These are phyloP conservation scores for Melanchra persicariae DNA, from an alignment of 2,888 invertebrate species.

Conservation along the genomic window DNA sequence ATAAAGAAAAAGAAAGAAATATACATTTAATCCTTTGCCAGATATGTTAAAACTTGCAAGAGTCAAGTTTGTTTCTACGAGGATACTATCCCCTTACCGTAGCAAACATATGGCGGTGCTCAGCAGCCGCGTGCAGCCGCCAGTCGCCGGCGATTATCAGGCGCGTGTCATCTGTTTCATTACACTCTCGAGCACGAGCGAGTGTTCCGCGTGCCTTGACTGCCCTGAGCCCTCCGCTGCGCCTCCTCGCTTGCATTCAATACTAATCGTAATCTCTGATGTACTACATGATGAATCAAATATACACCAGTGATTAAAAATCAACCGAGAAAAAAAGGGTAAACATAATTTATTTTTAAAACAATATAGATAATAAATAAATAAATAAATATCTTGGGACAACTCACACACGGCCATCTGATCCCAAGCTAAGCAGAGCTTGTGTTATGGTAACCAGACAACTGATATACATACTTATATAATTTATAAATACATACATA, in stretches of 20 bases:
- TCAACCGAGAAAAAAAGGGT: no score
- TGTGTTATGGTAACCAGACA: no score
- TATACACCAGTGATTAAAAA: background rate
- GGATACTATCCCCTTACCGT: background rate
- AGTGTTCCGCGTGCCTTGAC: background rate
- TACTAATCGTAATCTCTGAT: conserved; percentile 9
- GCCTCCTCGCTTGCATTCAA: background rate
- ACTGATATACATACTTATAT: no score
- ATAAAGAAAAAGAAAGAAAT: no score
- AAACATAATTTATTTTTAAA: background rate
- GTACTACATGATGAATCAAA: conserved; percentile 2
- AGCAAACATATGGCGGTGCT: no score
- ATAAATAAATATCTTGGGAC: no score
- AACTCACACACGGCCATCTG: no score
- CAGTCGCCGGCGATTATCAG: conserved; percentile 40
- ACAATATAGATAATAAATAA: no score
- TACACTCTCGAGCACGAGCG: conserved; percentile 7
- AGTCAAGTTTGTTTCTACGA: background rate
- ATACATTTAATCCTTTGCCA: background rate
- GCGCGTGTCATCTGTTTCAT: conserved; percentile 60
- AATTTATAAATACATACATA: no score
- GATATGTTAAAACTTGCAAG: background rate
- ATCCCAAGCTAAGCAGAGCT: no score
- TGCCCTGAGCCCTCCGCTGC: no score
- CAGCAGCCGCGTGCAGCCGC: conserved; percentile 6